Conservation (phyloP, 2,113 vertebrate species). For the Cromileptes altivelis region DNA sequence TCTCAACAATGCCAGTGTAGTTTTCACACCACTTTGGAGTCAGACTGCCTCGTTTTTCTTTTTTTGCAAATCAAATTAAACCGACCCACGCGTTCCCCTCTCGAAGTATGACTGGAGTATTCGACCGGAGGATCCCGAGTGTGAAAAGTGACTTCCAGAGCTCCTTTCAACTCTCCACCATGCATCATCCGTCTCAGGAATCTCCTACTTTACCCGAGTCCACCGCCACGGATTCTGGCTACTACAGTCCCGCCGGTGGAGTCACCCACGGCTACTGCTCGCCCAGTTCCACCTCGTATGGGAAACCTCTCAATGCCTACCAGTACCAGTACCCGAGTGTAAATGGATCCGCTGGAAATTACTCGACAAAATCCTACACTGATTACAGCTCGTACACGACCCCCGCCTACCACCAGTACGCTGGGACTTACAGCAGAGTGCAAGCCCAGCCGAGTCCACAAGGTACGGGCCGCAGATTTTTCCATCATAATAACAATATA, state of each 20-base stretch:
- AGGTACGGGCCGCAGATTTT: constrained; percentile 83
- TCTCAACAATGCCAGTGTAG: constrained; percentile 81
- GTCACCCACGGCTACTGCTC: constrained; percentile 97
- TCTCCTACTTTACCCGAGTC: constrained; percentile 98
- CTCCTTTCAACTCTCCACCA: constrained; percentile 93
- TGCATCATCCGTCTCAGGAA: constrained; percentile 94
- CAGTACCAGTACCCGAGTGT: constrained; percentile 97
- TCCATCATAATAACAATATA: not conserved
- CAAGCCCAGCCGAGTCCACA: constrained; percentile 91
- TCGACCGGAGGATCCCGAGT: constrained; percentile 95
- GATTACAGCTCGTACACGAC: constrained; percentile 93
- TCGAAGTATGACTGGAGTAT: constrained; percentile 96
- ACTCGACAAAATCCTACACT: constrained; percentile 93
- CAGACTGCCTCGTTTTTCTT: constrained; percentile 59
- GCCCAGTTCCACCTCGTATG: constrained; percentile 93
- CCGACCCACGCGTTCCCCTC: constrained; percentile 62
- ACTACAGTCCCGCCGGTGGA: constrained; percentile 94
- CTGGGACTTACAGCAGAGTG: constrained; percentile 94
- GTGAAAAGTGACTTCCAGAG: constrained; percentile 94
- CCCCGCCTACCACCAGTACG: constrained; percentile 93
- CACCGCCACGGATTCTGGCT: constrained; percentile 97
- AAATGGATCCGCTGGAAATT: constrained; percentile 92
- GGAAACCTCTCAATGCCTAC: constrained; percentile 95
- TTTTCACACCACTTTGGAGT: constrained; percentile 75
- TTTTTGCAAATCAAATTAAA: constrained; percentile 49